Base-by-base conservation (phyloP, 2,113 vertebrate species). In the Scortum barcoo region DNA sequence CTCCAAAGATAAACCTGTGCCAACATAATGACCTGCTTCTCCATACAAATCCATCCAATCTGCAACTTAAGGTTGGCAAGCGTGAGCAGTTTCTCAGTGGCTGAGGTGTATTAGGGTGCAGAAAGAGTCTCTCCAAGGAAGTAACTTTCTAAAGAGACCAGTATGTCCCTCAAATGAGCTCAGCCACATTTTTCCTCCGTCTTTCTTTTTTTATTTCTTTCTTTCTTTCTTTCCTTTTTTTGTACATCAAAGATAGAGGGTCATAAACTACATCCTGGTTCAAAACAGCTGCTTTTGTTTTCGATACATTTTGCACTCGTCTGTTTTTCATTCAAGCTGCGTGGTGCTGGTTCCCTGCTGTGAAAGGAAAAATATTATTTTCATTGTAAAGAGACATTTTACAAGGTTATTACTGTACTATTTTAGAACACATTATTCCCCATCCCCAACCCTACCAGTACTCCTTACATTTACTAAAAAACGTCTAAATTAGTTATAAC, bases 31-130 rank as follows among this genome's bases (percentile, higher is more conserved):
- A 77, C 66, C 69, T 44, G 60, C 61, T 84, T 88, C 71, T 83
- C 36, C 61, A 78, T 51, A 66, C 72, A 85, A 83, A 90, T 57
- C 66, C 75, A 72, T 84, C 78, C 70, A 66, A 70, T 77, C 54
- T 69, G 78, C 72, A 46, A 65, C 80, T 63, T 75, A 68, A 61
- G 46, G 22, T 61, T 88, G 85, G 81, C 84, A 86, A 69, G 38
- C 51, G 5, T 58, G 74, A 77, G 75, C 30, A 36, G 26, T 66
- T 91, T 61, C 68, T 80, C 72, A 67, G 65, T 74, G 69, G 56
- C 74, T 70, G 72, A 70, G 80, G 20, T 7, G 44, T 73, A 72
- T 86, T 86, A 86, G 84, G 63, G 72, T 86, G 88, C 72, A 89
- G 42, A 30, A 66, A 26, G 80, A 65, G 88, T 84, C 69, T 81